These are phyloP conservation scores for Microplitis manilae DNA, from an alignment of 2,888 invertebrate species.

Conservation along the genomic window DNA sequence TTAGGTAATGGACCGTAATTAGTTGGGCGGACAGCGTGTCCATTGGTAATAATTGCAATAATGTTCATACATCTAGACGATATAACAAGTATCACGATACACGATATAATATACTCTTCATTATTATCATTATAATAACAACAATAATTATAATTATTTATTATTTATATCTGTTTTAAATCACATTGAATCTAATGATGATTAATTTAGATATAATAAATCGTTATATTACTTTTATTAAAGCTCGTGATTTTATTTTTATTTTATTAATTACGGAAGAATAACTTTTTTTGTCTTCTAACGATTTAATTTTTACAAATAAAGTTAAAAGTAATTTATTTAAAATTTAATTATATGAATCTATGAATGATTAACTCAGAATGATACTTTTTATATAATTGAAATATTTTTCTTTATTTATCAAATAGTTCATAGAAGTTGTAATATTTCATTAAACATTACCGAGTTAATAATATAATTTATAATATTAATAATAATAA, in stretches of 20 bases:
- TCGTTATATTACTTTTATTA: not conserved
- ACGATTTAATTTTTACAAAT: not conserved
- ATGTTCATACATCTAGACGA: not conserved
- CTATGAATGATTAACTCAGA: not conserved
- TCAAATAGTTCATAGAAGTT: not conserved
- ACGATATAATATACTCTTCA: not conserved
- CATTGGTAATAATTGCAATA: constrained; percentile 33
- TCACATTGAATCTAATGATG: constrained; percentile 20
- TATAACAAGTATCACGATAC: constrained; percentile 14
- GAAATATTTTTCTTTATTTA: not conserved
- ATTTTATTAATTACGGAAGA: not conserved
- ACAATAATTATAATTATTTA: constrained; percentile 7
- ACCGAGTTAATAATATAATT: not conserved
- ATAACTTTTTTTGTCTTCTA: not conserved
- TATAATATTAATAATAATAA: not conserved
- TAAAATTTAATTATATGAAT: not conserved
- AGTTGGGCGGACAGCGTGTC: constrained; percentile 38
- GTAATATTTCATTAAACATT: not conserved
- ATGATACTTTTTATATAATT: not conserved
- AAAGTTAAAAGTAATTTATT: not conserved
- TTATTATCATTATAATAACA: not conserved
- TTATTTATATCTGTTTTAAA: constrained; percentile 8
- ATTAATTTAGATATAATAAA: not conserved
- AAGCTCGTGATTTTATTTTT: not conserved
- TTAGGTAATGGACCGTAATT: constrained; percentile 49